These are phyloP conservation scores for Turnix velox DNA, from an alignment of 2,113 vertebrate species.

Conservation along the genomic window DNA sequence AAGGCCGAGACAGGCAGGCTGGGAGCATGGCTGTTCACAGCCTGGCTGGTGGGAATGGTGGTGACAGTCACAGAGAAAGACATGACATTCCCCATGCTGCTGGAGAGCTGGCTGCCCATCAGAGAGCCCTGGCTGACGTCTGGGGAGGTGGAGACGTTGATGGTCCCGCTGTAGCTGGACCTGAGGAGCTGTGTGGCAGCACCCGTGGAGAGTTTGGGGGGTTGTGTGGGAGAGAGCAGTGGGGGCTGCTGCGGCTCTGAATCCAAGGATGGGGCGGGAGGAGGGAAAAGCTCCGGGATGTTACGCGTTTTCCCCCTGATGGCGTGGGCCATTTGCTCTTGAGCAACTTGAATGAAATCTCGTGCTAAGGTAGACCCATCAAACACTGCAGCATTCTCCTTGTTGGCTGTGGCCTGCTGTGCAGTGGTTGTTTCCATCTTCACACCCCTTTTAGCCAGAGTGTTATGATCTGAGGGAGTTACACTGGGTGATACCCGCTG, in stretches of 20 bases:
- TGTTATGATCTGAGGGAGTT: not conserved
- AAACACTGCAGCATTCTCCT: conserved; percentile 22
- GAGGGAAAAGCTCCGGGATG: conserved; percentile 71
- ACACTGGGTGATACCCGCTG: not conserved
- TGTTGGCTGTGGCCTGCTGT: conserved; percentile 43
- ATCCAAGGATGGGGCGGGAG: conserved; percentile 21
- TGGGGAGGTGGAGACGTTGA: conserved; percentile 87
- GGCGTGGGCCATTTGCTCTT: conserved; percentile 74
- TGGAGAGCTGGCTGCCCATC: conserved; percentile 47
- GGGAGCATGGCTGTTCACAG: conserved; percentile 71
- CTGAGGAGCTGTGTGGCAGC: conserved; percentile 66
- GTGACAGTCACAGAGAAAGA: conserved; percentile 98
- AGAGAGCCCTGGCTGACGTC: conserved; percentile 71
- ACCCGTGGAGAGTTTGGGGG: conserved; percentile 69
- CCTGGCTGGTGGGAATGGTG: conserved; percentile 84
- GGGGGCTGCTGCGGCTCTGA: conserved; percentile 63
- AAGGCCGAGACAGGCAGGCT: conserved; percentile 84
- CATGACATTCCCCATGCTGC: conserved; percentile 85
- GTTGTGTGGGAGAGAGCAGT: conserved; percentile 63
- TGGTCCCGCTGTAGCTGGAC: conserved; percentile 85
- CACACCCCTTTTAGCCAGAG: conserved; percentile 15
- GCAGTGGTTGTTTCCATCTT: conserved; percentile 62
- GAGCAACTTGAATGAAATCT: conserved; percentile 77
- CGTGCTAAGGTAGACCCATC: conserved; percentile 70
- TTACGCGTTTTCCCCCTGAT: conserved; percentile 70